Evolutionary conservation across 2,797 vertebrate species (phyloP).

Genomic region (Chloroceryle inda): DNA sequence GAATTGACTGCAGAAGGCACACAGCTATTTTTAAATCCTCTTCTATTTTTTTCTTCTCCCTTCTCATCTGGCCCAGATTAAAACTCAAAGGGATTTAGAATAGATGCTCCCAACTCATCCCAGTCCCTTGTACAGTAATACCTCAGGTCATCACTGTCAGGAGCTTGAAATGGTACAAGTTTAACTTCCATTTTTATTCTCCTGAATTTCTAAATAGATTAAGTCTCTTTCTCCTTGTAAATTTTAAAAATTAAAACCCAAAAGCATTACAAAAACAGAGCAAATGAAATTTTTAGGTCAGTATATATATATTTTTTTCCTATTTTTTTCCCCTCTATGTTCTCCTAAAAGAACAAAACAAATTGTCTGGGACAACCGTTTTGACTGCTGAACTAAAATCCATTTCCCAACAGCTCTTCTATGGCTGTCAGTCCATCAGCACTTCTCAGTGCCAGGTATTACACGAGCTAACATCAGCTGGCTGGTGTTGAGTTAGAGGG

Average conservation of each 20-base stretch:
- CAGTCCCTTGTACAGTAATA: not conserved
- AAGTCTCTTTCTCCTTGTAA: not conserved
- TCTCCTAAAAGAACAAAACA: not conserved
- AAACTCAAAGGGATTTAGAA: conserved; percentile 32
- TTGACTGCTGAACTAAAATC: not conserved
- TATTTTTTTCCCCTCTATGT: not conserved
- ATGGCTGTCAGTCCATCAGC: not conserved
- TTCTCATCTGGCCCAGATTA: conserved; percentile 25
- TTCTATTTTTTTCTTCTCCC: not conserved
- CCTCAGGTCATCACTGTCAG: not conserved
- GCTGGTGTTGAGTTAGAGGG: not conserved
- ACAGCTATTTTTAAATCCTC: conserved; percentile 36
- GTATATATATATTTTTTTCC: not conserved
- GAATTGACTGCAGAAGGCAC: conserved; percentile 19
- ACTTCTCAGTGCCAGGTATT: not conserved
- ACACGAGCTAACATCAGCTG: not conserved
- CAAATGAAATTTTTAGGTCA: not conserved
- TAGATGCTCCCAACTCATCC: not conserved
- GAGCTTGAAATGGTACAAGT: not conserved
- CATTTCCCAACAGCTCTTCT: not conserved
- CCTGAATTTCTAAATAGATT: not conserved
- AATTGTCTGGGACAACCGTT: not conserved
- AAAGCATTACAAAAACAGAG: not conserved
- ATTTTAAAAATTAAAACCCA: not conserved
- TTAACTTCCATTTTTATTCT: not conserved